Percentiles rank a stretch among this genome's conserved stretches.
Evolutionary conservation across 2,113 vertebrate species (phyloP).

Genomic region (Pithys albifrons): DNA sequence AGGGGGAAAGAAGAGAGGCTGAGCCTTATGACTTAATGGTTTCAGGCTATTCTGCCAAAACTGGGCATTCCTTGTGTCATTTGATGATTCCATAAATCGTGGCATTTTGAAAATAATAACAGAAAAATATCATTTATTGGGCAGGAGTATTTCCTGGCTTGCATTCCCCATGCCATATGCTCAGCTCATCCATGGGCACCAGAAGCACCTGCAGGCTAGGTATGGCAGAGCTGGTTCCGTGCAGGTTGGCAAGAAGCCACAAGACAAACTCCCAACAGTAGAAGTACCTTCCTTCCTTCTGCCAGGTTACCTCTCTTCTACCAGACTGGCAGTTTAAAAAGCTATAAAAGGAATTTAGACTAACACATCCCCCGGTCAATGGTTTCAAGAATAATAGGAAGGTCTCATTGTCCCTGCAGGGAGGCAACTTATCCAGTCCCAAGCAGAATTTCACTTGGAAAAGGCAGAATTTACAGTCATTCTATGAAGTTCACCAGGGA

Average conservation of each 20-base stretch:
- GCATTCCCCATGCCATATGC: fast-evolving
- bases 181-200: not conserved
- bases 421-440: not conserved
- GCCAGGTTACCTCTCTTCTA: not conserved
- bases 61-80: not conserved
- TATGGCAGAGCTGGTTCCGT: not conserved
- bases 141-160: not conserved
- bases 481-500: not conserved
- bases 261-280: not conserved
- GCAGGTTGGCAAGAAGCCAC: fast-evolving
- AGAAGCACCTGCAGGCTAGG: not conserved
- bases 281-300: not conserved
- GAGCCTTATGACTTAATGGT: not conserved
- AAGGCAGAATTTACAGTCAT: not conserved
- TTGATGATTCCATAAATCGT: not conserved
- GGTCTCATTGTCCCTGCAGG: fast-evolving
- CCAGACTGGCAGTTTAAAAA: not conserved
- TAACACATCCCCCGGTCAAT: not conserved
- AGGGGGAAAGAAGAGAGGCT: not conserved
- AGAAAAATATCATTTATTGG: not conserved
- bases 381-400: not conserved
- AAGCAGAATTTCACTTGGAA: not conserved
- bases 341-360: not conserved
- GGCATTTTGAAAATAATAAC: not conserved
- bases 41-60: not conserved